phyloP scores from a whole-genome alignment of 2,113 vertebrate species.

The Neolamprologus fasciatus region DNA sequence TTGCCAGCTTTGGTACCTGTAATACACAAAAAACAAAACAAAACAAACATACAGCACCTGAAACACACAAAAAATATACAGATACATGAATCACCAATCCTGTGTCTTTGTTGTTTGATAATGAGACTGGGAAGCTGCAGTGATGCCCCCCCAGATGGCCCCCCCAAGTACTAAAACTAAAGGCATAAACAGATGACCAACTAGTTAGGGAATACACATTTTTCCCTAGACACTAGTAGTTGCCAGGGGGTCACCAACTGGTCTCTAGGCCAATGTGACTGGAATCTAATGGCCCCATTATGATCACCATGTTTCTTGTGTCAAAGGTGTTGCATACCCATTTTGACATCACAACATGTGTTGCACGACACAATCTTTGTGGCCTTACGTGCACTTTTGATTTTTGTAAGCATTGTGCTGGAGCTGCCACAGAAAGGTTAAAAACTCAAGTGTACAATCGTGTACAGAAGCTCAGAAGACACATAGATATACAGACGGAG shows the following conservation, averaged over 20 bases:
- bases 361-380: neutral
- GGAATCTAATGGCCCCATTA: neutral
- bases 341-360: neutral
- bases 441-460: neutral
- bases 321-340: neutral
- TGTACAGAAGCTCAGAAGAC: neutral
- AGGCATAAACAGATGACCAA: neutral
- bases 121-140: neutral
- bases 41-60: neutral
- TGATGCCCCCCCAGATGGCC: neutral
- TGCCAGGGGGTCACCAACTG: neutral
- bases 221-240: neutral
- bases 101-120: neutral
- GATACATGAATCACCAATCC: neutral
- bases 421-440: neutral
- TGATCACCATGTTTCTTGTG: neutral
- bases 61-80: neutral
- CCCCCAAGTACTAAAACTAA: neutral
- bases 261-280: neutral
- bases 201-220: neutral
- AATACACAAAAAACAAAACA: neutral
- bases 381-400: neutral
- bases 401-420: neutral
- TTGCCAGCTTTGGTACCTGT: neutral
- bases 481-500: neutral